Evolutionary conservation across 2,797 vertebrate species (phyloP), one percentile per base, ranked within the genome.

Genomic region (Paguma larvata): DNA sequence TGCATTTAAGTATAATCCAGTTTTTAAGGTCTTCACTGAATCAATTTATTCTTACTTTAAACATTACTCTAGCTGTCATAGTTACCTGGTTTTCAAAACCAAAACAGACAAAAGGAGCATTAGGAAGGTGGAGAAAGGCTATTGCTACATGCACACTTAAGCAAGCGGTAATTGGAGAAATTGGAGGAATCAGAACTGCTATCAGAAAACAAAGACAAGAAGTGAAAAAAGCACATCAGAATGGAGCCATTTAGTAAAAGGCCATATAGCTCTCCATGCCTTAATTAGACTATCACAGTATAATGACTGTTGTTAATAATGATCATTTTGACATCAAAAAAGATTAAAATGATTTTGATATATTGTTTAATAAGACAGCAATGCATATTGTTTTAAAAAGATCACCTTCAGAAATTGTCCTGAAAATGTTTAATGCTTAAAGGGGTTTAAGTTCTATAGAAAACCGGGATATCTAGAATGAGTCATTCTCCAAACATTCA

Each of bases 341-440:
- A 89, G 53, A 73, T 75, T 46, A 51, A 95, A 68, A 56, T 89
- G 8, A 21, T 93, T n/a, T 91, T 96, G 27, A 85, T 89, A 70
- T 65, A 86, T 62, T 67, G 16, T 77, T 96, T 94, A 84, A 96
- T 70, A 96, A 85, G 77, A 87, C 0, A 85, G 85, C 44, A 91
- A 84, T 41, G 38, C 34, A 79, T 79, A 23, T 27, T 72, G 23
- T 96, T 95, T 96, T 53, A 68, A 48, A 95, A 92, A 93, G 19
- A 90, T 32, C 94, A 77, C 73, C 72, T 95, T 93, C 59, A 92
- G 91, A 96, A 93, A 79, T 96, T 85, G 79, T 87, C 87, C 19
- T 15, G 41, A 88, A 88, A 87, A 67, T 18, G 53, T 89, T 73
- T 89, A 84, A 94, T 67, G 72, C 13, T 92, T 89, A 73, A 78